These are phyloP conservation scores for Drosophila pseudoananassae DNA, from an alignment of 1,140 invertebrate genomes.

Conservation along the genomic window DNA sequence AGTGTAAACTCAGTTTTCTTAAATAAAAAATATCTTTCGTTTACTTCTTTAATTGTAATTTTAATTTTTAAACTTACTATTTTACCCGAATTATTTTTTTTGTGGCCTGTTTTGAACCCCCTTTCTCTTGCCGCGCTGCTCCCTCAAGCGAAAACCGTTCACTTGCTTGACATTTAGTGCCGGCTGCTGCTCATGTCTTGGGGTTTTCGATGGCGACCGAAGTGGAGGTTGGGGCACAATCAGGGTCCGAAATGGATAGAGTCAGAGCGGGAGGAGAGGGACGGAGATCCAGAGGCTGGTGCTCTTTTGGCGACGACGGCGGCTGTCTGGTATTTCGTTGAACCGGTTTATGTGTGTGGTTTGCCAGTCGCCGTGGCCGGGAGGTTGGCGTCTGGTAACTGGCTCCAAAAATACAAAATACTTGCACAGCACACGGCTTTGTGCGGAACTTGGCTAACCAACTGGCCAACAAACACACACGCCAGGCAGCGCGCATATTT, in stretches of 20 bases:
- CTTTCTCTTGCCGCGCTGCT: neutral
- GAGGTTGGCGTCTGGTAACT: slow-evolving; percentile 66
- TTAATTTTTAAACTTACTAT: no score
- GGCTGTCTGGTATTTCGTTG: slow-evolving; percentile 68
- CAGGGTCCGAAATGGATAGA: slow-evolving; percentile 7
- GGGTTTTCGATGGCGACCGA: slow-evolving; percentile 27
- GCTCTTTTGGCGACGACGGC: slow-evolving; percentile 45
- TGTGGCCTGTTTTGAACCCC: neutral
- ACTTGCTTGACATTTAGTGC: slow-evolving; percentile 70
- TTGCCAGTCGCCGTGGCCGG: slow-evolving; percentile 34
- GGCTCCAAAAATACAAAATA: slow-evolving; percentile 71
- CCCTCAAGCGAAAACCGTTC: slow-evolving; percentile 46
- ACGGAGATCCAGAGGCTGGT: slow-evolving; percentile 18
- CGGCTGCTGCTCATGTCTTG: slow-evolving; percentile 53
- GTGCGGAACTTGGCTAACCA: slow-evolving; percentile 68
- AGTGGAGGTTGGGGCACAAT: slow-evolving; percentile 24
- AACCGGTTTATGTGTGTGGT: slow-evolving; percentile 62
- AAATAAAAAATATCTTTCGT: neutral
- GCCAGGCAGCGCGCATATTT: slow-evolving; percentile 69
- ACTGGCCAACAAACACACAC: slow-evolving; percentile 61
- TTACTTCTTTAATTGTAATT: no score
- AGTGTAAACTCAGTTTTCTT: no score
- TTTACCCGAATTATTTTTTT: neutral
- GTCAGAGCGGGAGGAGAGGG: neutral
- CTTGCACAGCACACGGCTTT: slow-evolving; percentile 63